Evolutionary conservation across 2,888 invertebrate genomes (phyloP), one percentile per base, ranked within the genome.

Genomic region (Eupeodes luniger): DNA sequence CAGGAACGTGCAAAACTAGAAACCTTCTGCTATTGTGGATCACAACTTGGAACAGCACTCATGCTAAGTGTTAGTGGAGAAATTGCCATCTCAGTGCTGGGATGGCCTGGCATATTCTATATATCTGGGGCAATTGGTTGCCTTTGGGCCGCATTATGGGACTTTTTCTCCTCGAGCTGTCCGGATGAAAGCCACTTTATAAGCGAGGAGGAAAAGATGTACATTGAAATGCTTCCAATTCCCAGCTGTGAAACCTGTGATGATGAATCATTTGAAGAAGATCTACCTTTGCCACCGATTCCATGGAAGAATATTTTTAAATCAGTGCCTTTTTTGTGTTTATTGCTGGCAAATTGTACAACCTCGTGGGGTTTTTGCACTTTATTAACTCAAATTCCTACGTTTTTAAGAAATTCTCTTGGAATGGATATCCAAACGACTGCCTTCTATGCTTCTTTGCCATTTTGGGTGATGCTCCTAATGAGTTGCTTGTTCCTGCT

Each of bases 341-440:
- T 92, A 4, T 92, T 95, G 9, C 91, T 96, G 0, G 95, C 95
- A 0, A 95, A 96, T 90, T 94, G 95, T 78, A 95, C 95, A 0
- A 95, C 96, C 87, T 95, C 95, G 89, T 97, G 96, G 96, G 96
- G 96, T 2, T 96, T 95, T 91, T 96, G 95, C 94, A 96, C 96
- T 0, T 92, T 96, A 1, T 94, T 96, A 90, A 96, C 96, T 0
- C 95, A 96, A 92, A 95, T 96, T 90, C 96, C 96, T 0, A 95
- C 95, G 0, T 97, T 96, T 90, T 95, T 96, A 94, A 95, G 95
- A 78, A 94, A 94, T 61, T 95, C 96, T 0, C 93, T 96, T 0
- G 93, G 94, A 67, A 95, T 95, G 90, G 94, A 96, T 66, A 95
- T 96, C 64, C 94, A 95, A 92, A 92, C 93, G 92, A 94, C 94